Evolutionary conservation across 2,888 invertebrate species (phyloP).

Genomic region (Alentia gelatinosa): DNA sequence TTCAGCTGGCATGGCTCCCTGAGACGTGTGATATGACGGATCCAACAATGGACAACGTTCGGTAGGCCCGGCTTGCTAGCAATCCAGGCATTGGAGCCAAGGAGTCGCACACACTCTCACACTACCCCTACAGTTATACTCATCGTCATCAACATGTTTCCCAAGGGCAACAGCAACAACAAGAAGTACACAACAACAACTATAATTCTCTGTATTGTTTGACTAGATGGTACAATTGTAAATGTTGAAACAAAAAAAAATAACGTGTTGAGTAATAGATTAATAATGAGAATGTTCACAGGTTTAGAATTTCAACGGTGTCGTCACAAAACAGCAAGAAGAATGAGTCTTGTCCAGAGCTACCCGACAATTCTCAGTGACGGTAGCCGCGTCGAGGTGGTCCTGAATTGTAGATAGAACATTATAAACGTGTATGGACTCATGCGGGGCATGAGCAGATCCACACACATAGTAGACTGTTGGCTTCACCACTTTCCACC

Average conservation of each 20-base stretch:
- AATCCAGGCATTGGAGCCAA: not conserved
- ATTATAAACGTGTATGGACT: not conserved
- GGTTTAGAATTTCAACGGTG: too few relatives aligned
- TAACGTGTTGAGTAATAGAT: not conserved
- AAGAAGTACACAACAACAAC: not conserved
- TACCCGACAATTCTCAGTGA: not conserved
- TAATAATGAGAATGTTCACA: not conserved
- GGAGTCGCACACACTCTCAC: not conserved
- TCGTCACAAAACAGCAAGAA: not conserved
- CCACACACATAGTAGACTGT: not conserved
- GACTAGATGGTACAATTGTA: not conserved
- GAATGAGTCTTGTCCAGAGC: not conserved
- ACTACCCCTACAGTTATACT: not conserved
- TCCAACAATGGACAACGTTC: not conserved
- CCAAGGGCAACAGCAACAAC: not conserved
- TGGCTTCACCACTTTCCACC: not conserved
- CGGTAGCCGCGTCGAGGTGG: not conserved
- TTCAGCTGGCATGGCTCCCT: not conserved
- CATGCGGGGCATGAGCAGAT: constrained; percentile 34
- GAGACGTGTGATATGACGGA: constrained; percentile 7
- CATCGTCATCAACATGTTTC: not conserved
- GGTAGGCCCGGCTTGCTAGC: not conserved
- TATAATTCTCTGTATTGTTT: not conserved
- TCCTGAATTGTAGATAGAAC: constrained; percentile 36
- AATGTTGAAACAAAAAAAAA: not conserved